phyloP scores from a whole-genome alignment of 2,797 vertebrate species.

The Galaxias olidus region DNA sequence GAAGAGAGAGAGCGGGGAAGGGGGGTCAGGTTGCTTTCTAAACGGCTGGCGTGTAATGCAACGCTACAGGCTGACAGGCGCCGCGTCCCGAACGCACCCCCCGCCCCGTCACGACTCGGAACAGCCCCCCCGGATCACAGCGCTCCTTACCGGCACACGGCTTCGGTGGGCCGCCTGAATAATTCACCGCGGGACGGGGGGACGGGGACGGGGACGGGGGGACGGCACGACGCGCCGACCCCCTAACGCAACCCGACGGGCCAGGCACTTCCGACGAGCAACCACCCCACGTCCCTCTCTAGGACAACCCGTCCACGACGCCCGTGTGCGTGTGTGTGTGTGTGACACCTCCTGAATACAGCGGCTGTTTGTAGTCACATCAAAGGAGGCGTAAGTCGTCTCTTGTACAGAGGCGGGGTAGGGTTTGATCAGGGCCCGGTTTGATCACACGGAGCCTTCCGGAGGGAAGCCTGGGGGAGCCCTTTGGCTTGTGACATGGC shows the following conservation, averaged over 20 bases:
- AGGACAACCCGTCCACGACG: conserved; percentile 44
- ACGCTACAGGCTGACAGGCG: conserved; percentile 64
- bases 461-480: conserved; percentile 50
- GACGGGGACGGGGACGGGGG: too few relatives aligned
- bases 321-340: conserved; percentile 43
- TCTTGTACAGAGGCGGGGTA: conserved; percentile 69
- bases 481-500: conserved; percentile 73
- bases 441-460: conserved; percentile 72
- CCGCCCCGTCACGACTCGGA: conserved; percentile 11
- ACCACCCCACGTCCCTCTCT: conserved; percentile 31
- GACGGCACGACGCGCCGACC: conserved; percentile 42
- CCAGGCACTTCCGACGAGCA: too few relatives aligned
- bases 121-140: conserved; percentile 73
- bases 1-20: conserved; percentile 20
- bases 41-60: conserved; percentile 58
- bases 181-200: too few relatives aligned
- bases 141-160: conserved; percentile 68
- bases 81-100: conserved; percentile 47
- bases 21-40: conserved; percentile 32
- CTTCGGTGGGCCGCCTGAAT: conserved; percentile 1
- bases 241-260: conserved; percentile 4
- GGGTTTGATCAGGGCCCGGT: conserved; percentile 75
- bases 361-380: conserved; percentile 77
- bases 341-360: conserved; percentile 65
- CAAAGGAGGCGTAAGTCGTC: conserved; percentile 63